These are phyloP conservation scores for Scaptomyza cyrtandrae DNA, from an alignment of 2,888 invertebrate genomes.

Conservation along the genomic window DNA sequence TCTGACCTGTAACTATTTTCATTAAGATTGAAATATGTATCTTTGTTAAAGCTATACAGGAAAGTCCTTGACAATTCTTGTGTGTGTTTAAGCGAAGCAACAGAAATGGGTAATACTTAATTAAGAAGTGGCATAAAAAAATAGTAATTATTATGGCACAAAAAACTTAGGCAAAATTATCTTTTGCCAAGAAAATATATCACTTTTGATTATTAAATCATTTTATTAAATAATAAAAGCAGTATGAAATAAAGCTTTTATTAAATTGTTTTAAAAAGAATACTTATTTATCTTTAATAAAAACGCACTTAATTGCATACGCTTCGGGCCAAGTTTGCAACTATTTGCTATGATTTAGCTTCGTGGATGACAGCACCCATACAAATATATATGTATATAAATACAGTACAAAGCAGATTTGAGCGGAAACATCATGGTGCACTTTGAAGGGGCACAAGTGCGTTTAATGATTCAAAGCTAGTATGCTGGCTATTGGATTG, in stretches of 20 bases:
- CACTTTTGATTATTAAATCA: no score
- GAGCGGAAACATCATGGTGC: neutral
- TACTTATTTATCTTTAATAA: neutral
- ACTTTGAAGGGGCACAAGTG: slow-evolving; percentile 68
- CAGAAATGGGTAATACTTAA: neutral
- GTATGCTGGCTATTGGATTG: slow-evolving; percentile 62
- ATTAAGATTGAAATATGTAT: slow-evolving; percentile 77
- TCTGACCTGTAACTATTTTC: slow-evolving; percentile 74
- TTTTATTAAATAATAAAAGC: no score
- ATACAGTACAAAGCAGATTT: neutral
- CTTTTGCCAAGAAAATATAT: no score
- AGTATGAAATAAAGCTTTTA: no score
- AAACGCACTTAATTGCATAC: slow-evolving; percentile 15
- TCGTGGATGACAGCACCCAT: slow-evolving; percentile 14
- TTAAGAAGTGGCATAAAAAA: neutral
- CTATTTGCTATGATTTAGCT: slow-evolving; percentile 39
- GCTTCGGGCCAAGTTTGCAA: slow-evolving; percentile 10
- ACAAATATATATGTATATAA: neutral
- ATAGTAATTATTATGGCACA: no score
- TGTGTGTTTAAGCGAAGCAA: neutral
- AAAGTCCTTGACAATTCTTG: neutral
- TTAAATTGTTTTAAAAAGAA: neutral
- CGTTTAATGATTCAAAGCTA: slow-evolving; percentile 76
- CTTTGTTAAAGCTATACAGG: slow-evolving; percentile 37
- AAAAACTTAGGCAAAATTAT: no score